Evolutionary conservation across 2,888 invertebrate species (phyloP).

Genomic region (Crematogaster levior): DNA sequence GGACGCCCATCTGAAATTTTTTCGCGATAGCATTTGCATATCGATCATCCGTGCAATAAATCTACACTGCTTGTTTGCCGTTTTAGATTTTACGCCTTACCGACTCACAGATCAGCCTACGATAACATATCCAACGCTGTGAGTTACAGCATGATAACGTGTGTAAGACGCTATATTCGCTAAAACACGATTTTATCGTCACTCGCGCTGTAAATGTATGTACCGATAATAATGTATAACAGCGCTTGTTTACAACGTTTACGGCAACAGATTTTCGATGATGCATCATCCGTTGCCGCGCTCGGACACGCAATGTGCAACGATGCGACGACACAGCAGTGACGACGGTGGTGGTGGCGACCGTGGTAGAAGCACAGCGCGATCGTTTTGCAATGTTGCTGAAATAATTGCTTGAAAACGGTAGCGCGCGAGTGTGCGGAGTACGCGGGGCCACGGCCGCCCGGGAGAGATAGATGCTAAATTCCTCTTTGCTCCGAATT

Average conservation of each 20-base stretch:
- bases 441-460: constrained; percentile 71
- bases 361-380: constrained; percentile 47
- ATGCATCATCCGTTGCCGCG: constrained; percentile 17
- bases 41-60: constrained; percentile 22
- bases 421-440: constrained; percentile 68
- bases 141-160: not conserved
- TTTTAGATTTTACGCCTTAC: not conserved
- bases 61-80: not conserved
- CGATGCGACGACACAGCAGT: constrained; percentile 50
- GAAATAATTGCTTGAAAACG: constrained; percentile 84
- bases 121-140: not conserved
- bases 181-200: constrained; percentile 5
- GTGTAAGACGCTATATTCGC: not conserved
- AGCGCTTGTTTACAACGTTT: constrained; percentile 14
- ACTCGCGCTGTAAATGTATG: not conserved
- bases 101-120: not conserved
- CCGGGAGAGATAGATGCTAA: constrained; percentile 82
- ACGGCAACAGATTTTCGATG: constrained; percentile 4
- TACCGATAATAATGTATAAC: constrained; percentile 23
- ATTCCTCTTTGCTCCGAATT: constrained; percentile 84
- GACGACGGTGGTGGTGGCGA: constrained; percentile 12
- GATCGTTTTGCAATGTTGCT: constrained; percentile 84
- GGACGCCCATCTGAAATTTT: constrained; percentile 24
- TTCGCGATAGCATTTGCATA: constrained; percentile 2
- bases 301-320: constrained; percentile 37